These are phyloP conservation scores for Esperia sulphurella DNA, from an alignment of 2,888 invertebrate genomes.

Conservation along the genomic window DNA sequence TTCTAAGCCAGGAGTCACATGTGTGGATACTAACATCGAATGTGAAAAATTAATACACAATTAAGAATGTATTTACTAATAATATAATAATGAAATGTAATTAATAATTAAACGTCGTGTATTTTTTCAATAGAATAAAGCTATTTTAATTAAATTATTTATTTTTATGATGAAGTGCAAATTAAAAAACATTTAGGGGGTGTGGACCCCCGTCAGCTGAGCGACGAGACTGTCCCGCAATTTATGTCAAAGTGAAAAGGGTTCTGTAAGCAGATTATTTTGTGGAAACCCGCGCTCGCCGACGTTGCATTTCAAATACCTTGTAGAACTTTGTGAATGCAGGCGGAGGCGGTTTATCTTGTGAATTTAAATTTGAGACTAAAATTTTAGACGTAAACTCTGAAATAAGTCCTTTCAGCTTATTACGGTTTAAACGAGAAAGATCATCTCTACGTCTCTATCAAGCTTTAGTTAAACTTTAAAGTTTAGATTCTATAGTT, in stretches of 20 bases:
- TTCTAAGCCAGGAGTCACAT: too few relatives aligned
- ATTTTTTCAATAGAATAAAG: too few relatives aligned
- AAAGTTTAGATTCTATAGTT: too few relatives aligned
- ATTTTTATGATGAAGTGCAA: too few relatives aligned
- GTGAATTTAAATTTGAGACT: conserved; percentile 2
- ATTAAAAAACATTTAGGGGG: neutral
- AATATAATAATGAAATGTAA: too few relatives aligned
- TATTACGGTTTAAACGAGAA: neutral
- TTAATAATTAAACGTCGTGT: too few relatives aligned
- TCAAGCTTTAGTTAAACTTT: too few relatives aligned
- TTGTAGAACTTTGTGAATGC: neutral
- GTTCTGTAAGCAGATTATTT: conserved; percentile 19
- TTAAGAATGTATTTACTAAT: too few relatives aligned
- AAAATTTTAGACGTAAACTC: neutral
- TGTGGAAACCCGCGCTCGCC: conserved; percentile 1
- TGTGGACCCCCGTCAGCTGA: neutral
- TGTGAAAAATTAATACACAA: too few relatives aligned
- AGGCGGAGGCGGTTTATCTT: conserved; percentile 1
- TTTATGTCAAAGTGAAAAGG: conserved; percentile 20
- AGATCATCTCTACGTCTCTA: too few relatives aligned
- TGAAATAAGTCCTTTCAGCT: neutral
- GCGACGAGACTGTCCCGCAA: neutral
- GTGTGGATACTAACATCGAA: too few relatives aligned
- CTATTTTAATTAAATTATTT: too few relatives aligned
- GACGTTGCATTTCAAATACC: neutral